These are phyloP conservation scores for Cryptocephalus moraei DNA, from an alignment of 2,888 invertebrate genomes.

Conservation along the genomic window DNA sequence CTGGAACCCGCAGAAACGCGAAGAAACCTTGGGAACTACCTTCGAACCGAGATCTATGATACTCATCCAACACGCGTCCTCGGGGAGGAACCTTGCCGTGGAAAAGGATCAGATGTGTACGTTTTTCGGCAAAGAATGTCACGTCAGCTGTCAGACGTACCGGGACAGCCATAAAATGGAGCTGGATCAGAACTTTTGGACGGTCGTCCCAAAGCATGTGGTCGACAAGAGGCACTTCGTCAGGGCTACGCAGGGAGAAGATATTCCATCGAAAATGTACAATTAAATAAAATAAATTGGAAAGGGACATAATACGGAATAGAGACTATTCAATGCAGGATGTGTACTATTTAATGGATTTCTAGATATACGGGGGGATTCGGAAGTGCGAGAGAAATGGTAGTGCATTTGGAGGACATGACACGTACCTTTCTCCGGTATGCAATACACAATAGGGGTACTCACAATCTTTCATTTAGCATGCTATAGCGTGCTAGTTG, in stretches of 20 bases:
- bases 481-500: too few species aligned
- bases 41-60: slow-evolving; percentile 26
- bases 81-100: slow-evolving; percentile 32
- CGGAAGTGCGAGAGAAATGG: too few species aligned
- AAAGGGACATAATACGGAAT: too few species aligned
- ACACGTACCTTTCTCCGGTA: too few species aligned
- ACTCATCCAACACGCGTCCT: slow-evolving; percentile 32
- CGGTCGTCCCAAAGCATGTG: slow-evolving; percentile 16
- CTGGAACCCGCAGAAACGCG: slow-evolving; percentile 26
- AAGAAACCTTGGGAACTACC: slow-evolving; percentile 27
- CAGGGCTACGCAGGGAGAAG: slow-evolving; percentile 30
- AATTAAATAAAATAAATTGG: slow-evolving; percentile 7
- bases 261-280: slow-evolving; percentile 23
- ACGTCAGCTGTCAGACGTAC: slow-evolving; percentile 23
- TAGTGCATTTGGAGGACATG: too few species aligned
- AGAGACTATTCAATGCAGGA: too few species aligned
- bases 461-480: too few species aligned
- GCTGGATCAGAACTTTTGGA: slow-evolving; percentile 29
- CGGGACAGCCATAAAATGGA: slow-evolving; percentile 27
- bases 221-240: slow-evolving; percentile 26
- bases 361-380: too few species aligned
- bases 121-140: slow-evolving; percentile 28
- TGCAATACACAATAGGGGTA: too few species aligned
- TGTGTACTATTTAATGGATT: too few species aligned
- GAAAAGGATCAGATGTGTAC: slow-evolving; percentile 29